Conservation (phyloP, 2,888 invertebrate species). For the Phyto melanocephala region DNA sequence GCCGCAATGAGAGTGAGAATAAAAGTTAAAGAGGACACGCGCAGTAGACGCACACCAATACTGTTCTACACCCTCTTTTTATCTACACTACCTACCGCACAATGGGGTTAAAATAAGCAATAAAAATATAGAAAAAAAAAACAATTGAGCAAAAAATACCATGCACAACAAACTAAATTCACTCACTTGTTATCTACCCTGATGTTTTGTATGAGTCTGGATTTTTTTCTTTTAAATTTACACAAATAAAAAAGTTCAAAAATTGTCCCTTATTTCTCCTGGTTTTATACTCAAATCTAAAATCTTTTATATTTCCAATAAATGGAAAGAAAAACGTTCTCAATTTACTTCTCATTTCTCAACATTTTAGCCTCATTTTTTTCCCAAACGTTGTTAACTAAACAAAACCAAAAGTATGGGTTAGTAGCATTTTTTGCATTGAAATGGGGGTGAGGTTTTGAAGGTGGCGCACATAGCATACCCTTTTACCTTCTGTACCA, state of each 20-base stretch:
- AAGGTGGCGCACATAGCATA: background rate
- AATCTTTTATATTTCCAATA: constrained; percentile 54
- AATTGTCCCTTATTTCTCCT: constrained; percentile 38
- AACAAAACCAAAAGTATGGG: background rate
- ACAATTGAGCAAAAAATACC: constrained; percentile 8
- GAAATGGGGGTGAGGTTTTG: constrained; percentile 2
- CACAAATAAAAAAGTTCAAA: constrained; percentile 3
- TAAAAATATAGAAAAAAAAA: constrained; percentile 12
- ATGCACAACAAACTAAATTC: constrained; percentile 8
- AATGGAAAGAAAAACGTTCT: constrained; percentile 50
- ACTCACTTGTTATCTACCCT: constrained; percentile 59
- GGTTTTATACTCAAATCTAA: constrained; percentile 32
- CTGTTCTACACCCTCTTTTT: constrained; percentile 29
- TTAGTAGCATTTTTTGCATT: background rate
- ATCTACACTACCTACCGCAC: background rate
- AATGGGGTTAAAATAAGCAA: constrained; percentile 7
- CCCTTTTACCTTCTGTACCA: constrained; percentile 12
- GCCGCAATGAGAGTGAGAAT: constrained; percentile 22
- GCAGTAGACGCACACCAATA: constrained; percentile 33
- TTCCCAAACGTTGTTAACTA: background rate
- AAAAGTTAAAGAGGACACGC: constrained; percentile 45
- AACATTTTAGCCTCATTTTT: background rate
- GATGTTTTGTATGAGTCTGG: background rate
- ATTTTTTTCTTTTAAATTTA: background rate
- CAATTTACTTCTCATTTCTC: constrained; percentile 14